Evolutionary conservation across 2,797 vertebrate genomes (phyloP).

Genomic region (Sebastes elongatus): DNA sequence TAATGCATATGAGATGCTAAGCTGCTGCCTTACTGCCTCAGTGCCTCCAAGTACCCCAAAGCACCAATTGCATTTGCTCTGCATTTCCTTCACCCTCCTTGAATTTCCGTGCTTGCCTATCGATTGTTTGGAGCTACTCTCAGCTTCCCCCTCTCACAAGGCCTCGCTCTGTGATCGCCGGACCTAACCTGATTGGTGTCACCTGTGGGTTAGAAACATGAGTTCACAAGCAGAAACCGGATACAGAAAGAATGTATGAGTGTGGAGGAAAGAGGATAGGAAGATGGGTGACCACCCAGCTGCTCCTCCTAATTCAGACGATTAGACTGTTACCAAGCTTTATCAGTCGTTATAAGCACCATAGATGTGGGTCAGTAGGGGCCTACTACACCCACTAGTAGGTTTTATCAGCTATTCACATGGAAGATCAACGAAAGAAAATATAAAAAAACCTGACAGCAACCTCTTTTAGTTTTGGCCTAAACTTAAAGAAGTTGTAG

Average conservation of each 20-base stretch:
- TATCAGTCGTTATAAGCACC: no score
- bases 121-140: constrained; percentile 42
- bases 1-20: constrained; percentile 14
- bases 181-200: constrained; percentile 1
- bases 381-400: no score
- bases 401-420: no score
- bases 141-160: constrained; percentile 1
- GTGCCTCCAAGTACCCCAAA: neutral
- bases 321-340: no score
- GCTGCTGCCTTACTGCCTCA: neutral
- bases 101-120: constrained; percentile 23
- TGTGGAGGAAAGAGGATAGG: neutral
- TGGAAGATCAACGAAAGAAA: no score
- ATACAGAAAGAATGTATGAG: neutral
- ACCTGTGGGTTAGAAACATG: neutral
- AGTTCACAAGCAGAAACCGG: neutral
- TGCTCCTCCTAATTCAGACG: neutral
- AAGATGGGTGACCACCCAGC: neutral
- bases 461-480: no score
- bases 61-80: constrained; percentile 30
- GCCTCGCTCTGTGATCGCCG: constrained; percentile 4
- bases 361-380: no score
- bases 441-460: accelerated
- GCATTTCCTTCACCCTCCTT: constrained; percentile 30
- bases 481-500: no score